Base-by-base conservation (phyloP, 2,888 invertebrate species). In the Agrochola litura region DNA sequence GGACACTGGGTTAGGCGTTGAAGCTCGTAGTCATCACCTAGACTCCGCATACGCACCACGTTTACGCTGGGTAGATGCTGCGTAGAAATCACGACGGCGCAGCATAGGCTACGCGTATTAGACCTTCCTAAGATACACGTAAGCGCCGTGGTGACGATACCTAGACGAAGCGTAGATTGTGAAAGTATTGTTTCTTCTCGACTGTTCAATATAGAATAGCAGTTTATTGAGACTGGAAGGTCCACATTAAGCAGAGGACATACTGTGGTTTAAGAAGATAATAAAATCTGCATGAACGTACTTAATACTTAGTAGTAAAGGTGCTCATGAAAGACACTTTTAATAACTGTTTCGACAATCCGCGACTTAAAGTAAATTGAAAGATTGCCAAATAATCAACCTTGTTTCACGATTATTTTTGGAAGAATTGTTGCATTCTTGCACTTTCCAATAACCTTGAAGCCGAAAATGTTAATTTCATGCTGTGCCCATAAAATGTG, bases 321-420 rank as follows among this genome's bases (percentile, higher is more conserved):
- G 56, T 43, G 25, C 58, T 76, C 67, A 41, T 67, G 61, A 81
- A 81, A 76, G 66, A 63, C 19, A 63, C 3, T 67, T 67, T 83
- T 79, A 83, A 85, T 83, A 61, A 79, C 66, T 52, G 41, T 85
- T 86, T 75, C 71, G 61, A 80, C 80, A 83, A 72, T 73, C 54
- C 63, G 41, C 37, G 25, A 74, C 46, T 81, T 71, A 63, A 76
- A 74, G 63, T 71, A 73, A 83, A 81, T 76, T 86, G 68, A 81
- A 81, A 76, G 60, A 66, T 85, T 87, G 70, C 86, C 63, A 68
- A 82, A 87, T 30, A 78, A 71, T 63, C 58, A 77, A 73, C 60
- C 74, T 67, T 63, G 66, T 82, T 77, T 68, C 68, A 49, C n/a
- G 71, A 71, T n/a, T 52, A 8, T 61, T 83, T 75, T 71, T 71